Evolutionary conservation across 1,140 invertebrate genomes (phyloP), one percentile per base, ranked within the genome.

Genomic region (Sinonovacula constricta): DNA sequence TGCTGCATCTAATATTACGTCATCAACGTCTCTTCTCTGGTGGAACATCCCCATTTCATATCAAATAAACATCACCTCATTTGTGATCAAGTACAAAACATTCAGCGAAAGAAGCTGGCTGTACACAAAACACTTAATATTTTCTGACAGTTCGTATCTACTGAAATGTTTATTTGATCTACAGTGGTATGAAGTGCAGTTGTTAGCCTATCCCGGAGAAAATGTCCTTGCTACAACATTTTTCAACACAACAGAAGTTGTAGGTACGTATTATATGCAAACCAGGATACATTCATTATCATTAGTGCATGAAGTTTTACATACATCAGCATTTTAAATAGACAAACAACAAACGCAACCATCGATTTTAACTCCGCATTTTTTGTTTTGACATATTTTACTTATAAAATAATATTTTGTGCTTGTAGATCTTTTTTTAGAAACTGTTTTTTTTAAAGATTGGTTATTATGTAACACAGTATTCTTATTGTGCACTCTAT

Each of bases 191-290:
- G 70, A 74, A 45, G 70, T 45, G 28, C 59, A 53, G 28, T 39
- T 74, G 3, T 4, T 49, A 2, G 57, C 70, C 28, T 28, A 63
- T 30, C 70, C 70, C 34, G 70, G 70, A 12, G 57, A 15, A 1
- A 54, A 24, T 63, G n/a, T 39, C 57, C 30, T 74, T 53, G 70
- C 70, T 59, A 63, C 70, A 22, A 74, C 70, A 24, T 74, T 74
- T 59, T 74, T 74, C 36, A 74, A 74, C 45, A 74, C 70, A 39
- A 62, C 70, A 36, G 22, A 56, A 15, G 45, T 74, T 18, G 31
- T 31, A 62, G 70, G 70, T 74, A 45, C 10, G 33, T 10, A 65
- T n/a, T 7, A 45, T 10, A 45, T 45, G 18, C 7, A 45, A 45
- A 45, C 39, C 7, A 45, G 18, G 7, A 10, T 45, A 10, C 7